Conservation (phyloP, 2,113 vertebrate genomes). For the Dermatemys mawii region DNA sequence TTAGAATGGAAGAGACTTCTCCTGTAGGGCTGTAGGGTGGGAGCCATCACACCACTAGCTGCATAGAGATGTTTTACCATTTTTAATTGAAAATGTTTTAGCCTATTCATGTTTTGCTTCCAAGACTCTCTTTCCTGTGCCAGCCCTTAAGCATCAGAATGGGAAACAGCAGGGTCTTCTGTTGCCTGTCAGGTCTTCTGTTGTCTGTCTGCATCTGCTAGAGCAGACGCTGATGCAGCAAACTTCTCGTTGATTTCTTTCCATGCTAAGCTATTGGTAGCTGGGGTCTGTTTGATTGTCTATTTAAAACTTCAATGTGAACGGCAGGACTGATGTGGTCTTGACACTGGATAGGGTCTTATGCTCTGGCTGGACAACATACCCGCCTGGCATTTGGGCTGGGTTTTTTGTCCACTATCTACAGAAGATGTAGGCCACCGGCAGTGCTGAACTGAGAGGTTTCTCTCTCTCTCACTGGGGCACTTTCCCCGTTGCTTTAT, state of each 20-base stretch:
- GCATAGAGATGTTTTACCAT: background rate
- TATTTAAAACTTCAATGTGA: rapidly evolving
- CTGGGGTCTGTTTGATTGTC: rapidly evolving
- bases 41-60: background rate
- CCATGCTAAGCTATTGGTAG: rapidly evolving
- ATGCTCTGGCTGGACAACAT: rapidly evolving
- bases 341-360: rapidly evolving
- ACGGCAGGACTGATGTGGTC: rapidly evolving
- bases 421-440: too few species aligned
- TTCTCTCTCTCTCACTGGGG: too few species aligned
- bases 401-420: background rate
- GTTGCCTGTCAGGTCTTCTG: rapidly evolving
- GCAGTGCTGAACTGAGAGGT: background rate
- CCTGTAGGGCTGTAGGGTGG: background rate
- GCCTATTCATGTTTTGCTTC: background rate
- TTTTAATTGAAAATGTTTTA: background rate
- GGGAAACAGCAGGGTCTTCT: background rate
- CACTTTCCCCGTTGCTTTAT: too few species aligned
- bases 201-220: rapidly evolving
- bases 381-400: background rate
- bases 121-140: background rate
- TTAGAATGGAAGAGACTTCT: background rate
- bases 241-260: rapidly evolving
- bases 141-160: background rate
- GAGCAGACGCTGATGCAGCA: rapidly evolving